These are phyloP conservation scores for Actinostola sp. DNA, from an alignment of 92 coral and sea anemone genomes.

Conservation along the genomic window DNA sequence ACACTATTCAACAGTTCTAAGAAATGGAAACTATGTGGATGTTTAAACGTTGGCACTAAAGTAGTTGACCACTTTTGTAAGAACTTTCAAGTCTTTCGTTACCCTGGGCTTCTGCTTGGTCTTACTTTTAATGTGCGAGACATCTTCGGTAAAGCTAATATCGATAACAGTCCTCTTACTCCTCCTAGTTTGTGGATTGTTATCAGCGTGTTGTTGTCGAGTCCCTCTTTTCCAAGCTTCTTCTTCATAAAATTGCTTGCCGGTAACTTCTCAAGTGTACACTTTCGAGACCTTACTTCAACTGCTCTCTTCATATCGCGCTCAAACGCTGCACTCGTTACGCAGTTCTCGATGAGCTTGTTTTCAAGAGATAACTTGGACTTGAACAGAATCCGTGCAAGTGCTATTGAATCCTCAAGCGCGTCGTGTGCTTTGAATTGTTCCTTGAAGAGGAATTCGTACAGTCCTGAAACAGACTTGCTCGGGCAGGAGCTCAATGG, in stretches of 20 bases:
- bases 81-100: conserved; percentile 19
- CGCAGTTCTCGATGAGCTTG: neutral
- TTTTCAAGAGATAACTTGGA: neutral
- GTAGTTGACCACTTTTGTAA: neutral
- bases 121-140: neutral
- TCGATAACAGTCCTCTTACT: neutral
- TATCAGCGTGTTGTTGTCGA: neutral
- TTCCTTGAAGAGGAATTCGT: conserved; percentile 9
- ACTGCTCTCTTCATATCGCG: neutral
- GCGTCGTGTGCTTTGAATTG: conserved; percentile 22
- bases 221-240: conserved; percentile 19
- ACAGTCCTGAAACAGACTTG: conserved; percentile 10
- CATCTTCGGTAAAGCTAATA: conserved; percentile 3
- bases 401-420: conserved; percentile 10
- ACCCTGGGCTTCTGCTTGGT: conserved; percentile 12
- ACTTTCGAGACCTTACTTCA: conserved; percentile 5
- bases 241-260: conserved; percentile 5
- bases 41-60: too few species aligned
- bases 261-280: conserved; percentile 4
- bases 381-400: neutral
- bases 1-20: too few species aligned
- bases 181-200: neutral
- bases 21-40: too few species aligned
- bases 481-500: conserved; percentile 9
- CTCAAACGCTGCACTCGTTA: neutral